Base-by-base conservation (phyloP, 2,113 vertebrate genomes). In the Aythya baeri region DNA sequence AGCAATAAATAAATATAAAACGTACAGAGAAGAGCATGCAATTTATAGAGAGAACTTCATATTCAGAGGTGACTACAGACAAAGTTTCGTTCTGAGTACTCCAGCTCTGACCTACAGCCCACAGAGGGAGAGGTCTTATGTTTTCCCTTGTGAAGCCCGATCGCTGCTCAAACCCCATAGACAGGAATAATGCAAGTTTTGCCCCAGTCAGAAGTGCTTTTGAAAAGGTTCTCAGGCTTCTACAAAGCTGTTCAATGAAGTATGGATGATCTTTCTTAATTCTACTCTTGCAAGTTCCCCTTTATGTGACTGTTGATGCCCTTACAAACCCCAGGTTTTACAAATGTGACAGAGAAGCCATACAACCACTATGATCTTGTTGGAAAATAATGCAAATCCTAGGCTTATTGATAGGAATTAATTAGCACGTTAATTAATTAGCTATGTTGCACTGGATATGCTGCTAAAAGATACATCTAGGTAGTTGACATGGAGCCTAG, bases 361-460 rank as follows among this genome's bases (percentile, higher is more conserved):
- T 14, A 29, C 52, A 86, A 86, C 71, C 34, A 63, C 22, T 9
- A 22, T 57, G 72, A 55, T 25, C 59, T 50, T 72, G 63, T 43
- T 91, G 57, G 72, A 82, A 36, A 89, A 88, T 55, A 52, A 41
- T 41, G 67, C 61, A 62, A 92, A 86, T 62, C 25, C 46, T 65
- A 44, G 12, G 27, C 58, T 66, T 91, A 65, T 75, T 52, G 81
- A 74, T 83, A 82, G 61, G 52, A 76, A 49, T 23, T 15, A 83
- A 72, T 68, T 71, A 55, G n/a, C 59, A 32, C 57, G 75, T 90
- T 81, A 73, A 93, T 95, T 93, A 91, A 87, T 83, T 58, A 93
- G 34, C 79, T 67, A 32, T 84, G 74, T 52, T 65, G 61, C 59
- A 17, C 78, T 58, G 68, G 76, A 41, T 58, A 84, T 0, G 4